These are phyloP conservation scores for Karalla daura DNA, from an alignment of 2,797 vertebrate genomes.

Conservation along the genomic window DNA sequence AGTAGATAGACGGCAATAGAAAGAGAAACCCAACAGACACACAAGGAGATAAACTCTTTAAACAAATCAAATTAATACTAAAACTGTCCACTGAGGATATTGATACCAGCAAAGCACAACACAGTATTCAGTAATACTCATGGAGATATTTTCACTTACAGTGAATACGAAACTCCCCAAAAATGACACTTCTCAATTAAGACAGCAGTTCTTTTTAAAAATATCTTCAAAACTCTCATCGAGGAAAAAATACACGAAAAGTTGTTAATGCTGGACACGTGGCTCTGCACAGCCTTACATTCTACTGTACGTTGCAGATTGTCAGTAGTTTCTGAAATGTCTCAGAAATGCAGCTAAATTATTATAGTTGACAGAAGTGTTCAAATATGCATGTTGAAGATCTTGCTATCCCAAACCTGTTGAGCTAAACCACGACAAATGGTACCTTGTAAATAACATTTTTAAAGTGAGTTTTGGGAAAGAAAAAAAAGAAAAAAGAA, in stretches of 20 bases:
- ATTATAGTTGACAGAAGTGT: slow-evolving; percentile 16
- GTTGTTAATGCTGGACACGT: slow-evolving; percentile 18
- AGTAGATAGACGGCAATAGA: not conserved
- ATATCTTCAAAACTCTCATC: slow-evolving; percentile 1
- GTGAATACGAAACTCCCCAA: slow-evolving; percentile 6
- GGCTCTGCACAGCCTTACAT: slow-evolving; percentile 27
- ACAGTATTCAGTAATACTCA: slow-evolving; percentile 11
- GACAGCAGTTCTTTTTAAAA: slow-evolving; percentile 19
- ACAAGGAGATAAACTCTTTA: not conserved
- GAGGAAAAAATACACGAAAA: slow-evolving; percentile 28
- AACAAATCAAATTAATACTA: slow-evolving; percentile 4
- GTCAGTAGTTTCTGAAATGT: slow-evolving; percentile 13
- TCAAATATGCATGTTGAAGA: slow-evolving; percentile 17
- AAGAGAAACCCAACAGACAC: not conserved
- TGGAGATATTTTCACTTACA: slow-evolving; percentile 13
- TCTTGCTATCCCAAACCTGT: not conserved
- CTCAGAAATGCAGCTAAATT: slow-evolving; percentile 27
- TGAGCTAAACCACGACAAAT: slow-evolving; percentile 22
- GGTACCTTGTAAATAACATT: not conserved
- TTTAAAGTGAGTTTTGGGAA: slow-evolving; percentile 5
- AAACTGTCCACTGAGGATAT: not conserved
- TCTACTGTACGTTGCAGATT: slow-evolving; percentile 13
- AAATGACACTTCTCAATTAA: slow-evolving; percentile 6
- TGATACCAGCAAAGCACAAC: slow-evolving; percentile 21
- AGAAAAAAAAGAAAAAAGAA: not conserved